phyloP scores from a whole-genome alignment of 2,797 vertebrate genomes.

The Pampus argenteus region DNA sequence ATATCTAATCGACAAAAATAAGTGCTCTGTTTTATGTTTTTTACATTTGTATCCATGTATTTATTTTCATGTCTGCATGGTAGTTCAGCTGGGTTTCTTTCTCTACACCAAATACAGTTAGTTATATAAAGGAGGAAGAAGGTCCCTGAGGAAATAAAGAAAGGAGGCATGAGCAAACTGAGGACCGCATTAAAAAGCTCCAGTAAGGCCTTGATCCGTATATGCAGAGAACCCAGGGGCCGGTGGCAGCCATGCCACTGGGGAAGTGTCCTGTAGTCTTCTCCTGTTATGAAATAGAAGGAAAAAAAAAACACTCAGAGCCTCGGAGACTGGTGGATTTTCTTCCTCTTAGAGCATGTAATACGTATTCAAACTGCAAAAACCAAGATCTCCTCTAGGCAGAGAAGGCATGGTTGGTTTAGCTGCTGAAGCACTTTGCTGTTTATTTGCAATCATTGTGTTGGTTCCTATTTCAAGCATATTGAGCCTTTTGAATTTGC shows the following conservation, averaged over 20 bases:
- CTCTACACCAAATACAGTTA: not conserved
- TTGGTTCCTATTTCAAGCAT: conserved; percentile 34
- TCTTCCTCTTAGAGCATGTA: conserved; percentile 15
- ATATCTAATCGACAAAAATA: conserved; percentile 2
- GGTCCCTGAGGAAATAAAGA: conserved; percentile 41
- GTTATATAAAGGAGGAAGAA: conserved; percentile 38
- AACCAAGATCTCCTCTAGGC: conserved; percentile 27
- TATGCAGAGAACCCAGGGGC: conserved; percentile 25
- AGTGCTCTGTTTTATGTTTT: not conserved
- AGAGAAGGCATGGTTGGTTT: conserved; percentile 22
- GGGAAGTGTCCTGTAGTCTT: conserved; percentile 47
- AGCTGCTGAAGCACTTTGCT: conserved; percentile 46
- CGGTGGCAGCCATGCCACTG: conserved; percentile 20
- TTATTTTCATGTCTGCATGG: not conserved
- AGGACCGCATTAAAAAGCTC: conserved; percentile 43
- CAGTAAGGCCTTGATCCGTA: not conserved
- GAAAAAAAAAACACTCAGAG: conserved; percentile 41
- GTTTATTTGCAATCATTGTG: conserved; percentile 35
- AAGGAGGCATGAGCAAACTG: conserved; percentile 38
- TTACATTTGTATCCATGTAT: not conserved
- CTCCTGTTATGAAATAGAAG: conserved; percentile 42
- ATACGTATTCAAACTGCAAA: conserved; percentile 43
- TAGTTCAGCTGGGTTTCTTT: not conserved
- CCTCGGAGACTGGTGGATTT: conserved; percentile 1
- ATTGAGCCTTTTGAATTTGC: conserved; percentile 10